Conservation (phyloP, 2,113 vertebrate genomes). For the Bambusicola thoracicus region DNA sequence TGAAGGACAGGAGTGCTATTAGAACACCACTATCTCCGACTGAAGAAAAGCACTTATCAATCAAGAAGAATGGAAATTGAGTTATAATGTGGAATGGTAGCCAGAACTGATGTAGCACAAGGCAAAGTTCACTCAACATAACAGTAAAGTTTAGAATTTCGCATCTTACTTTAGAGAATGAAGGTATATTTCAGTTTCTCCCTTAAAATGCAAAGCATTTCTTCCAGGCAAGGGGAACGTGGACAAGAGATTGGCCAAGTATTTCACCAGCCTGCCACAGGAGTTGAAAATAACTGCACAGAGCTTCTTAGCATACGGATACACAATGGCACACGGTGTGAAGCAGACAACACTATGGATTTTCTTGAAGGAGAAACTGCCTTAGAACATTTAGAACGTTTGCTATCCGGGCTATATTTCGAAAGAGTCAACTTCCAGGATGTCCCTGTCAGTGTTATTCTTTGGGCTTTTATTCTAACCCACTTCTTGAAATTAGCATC, state of each 20-base stretch:
- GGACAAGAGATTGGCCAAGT: not conserved
- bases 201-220: not conserved
- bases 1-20: not conserved
- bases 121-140: not conserved
- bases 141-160: not conserved
- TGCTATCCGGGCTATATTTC: not conserved
- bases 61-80: not conserved
- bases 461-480: not conserved
- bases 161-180: accelerated
- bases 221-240: not conserved
- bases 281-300: not conserved
- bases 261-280: not conserved
- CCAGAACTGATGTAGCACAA: not conserved
- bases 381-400: not conserved
- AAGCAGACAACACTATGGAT: not conserved
- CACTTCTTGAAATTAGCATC: not conserved
- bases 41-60: not conserved
- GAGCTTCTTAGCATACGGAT: accelerated
- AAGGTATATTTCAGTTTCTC: not conserved
- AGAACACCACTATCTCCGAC: not conserved
- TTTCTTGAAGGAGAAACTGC: not conserved
- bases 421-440: not conserved
- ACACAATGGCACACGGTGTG: not conserved
- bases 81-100: not conserved
- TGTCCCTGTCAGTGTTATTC: not conserved